A percentile compares a stretch with the other conserved stretches of the same genome.
Conservation (phyloP, 2,888 invertebrate genomes). For the Pammene aurita region DNA sequence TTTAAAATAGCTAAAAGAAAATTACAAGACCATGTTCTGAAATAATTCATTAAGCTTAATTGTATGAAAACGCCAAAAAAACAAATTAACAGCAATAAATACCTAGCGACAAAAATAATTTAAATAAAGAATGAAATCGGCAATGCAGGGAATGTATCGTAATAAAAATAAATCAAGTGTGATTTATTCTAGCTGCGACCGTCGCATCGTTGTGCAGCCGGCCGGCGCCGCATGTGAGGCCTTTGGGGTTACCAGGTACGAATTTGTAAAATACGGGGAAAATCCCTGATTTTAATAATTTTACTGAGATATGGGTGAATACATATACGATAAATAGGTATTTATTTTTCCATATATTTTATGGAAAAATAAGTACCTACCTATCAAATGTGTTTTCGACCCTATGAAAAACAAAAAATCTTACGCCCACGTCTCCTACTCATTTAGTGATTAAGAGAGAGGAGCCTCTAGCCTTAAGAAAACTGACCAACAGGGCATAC, state of each 20-base stretch:
- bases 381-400: too few relatives aligned
- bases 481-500: too few relatives aligned
- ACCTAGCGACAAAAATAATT: slow-evolving; percentile 59
- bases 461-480: too few relatives aligned
- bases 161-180: slow-evolving; percentile 82
- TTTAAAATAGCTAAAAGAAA: too few relatives aligned
- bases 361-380: too few relatives aligned
- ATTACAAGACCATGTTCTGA: too few relatives aligned
- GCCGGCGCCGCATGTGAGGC: slow-evolving; percentile 45
- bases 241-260: neutral
- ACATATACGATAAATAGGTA: too few relatives aligned
- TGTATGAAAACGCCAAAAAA: neutral
- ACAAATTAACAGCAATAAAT: slow-evolving; percentile 28
- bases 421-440: too few relatives aligned
- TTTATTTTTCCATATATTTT: too few relatives aligned
- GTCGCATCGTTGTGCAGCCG: slow-evolving; percentile 62
- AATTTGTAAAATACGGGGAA: neutral
- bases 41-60: neutral
- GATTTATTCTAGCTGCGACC: slow-evolving; percentile 72
- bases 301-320: neutral
- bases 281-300: neutral
- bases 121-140: slow-evolving; percentile 65
- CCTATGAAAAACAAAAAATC: too few relatives aligned
- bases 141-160: slow-evolving; percentile 60
- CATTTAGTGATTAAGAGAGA: too few relatives aligned